Evolutionary conservation across 2,888 invertebrate genomes (phyloP).

Genomic region (Mechanitis mazaeus): DNA sequence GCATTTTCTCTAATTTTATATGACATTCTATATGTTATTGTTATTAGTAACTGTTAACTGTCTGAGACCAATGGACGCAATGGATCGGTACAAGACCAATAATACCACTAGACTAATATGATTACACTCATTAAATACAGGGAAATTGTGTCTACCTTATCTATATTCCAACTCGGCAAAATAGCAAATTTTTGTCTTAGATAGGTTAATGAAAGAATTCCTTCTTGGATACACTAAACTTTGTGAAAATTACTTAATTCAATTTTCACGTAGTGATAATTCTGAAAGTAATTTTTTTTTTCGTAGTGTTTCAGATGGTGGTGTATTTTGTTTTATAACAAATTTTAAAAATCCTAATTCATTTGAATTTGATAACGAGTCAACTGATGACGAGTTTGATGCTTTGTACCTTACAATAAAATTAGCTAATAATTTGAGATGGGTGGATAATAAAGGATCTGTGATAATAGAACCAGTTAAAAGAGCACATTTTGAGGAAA

Average conservation of each 20-base stretch:
- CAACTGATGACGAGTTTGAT: conserved; percentile 47
- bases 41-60: no score
- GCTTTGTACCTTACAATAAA: conserved; percentile 54
- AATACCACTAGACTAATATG: background rate
- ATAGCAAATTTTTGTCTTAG: no score
- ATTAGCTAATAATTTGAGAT: conserved; percentile 49
- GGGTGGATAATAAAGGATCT: conserved; percentile 20
- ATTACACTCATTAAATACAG: no score
- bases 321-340: conserved; percentile 58
- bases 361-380: conserved; percentile 41
- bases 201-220: no score
- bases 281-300: conserved; percentile 12
- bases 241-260: no score
- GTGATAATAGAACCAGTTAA: conserved; percentile 19
- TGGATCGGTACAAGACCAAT: no score
- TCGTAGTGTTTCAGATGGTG: conserved; percentile 53
- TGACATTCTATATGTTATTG: no score
- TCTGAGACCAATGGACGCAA: no score
- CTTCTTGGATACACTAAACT: no score
- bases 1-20: no score
- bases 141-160: no score
- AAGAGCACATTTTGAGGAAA: conserved; percentile 21
- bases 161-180: no score
- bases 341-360: conserved; percentile 55
- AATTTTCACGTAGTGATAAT: background rate